A percentile compares a stretch with the other conserved stretches of the same genome.
phyloP scores from a whole-genome alignment of 2,888 invertebrate genomes.

The Ormyrus pomaceus region DNA sequence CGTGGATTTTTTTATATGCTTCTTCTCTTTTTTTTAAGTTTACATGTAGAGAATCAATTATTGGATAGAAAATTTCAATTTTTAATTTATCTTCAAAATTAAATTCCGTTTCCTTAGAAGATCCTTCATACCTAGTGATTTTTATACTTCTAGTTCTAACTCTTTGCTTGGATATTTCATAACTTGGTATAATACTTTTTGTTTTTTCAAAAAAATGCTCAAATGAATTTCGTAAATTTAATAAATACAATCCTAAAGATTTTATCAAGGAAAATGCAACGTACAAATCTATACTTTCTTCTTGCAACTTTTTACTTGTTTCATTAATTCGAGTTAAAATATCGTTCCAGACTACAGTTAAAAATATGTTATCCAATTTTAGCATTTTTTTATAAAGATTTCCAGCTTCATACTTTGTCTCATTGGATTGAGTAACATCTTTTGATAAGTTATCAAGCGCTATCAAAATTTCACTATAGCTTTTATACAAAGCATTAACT shows the following conservation, averaged over 20 bases:
- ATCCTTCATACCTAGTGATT: background rate
- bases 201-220: conserved; percentile 1
- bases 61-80: background rate
- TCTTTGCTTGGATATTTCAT: conserved; percentile 1
- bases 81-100: background rate
- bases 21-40: background rate
- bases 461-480: background rate
- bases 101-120: background rate
- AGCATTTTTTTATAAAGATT: no score
- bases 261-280: background rate
- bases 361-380: conserved; percentile 2
- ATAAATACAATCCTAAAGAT: background rate
- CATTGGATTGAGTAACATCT: background rate
- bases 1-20: background rate
- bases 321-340: background rate
- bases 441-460: background rate
- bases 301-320: background rate
- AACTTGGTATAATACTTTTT: background rate
- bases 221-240: background rate
- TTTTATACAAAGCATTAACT: no score
- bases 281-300: background rate
- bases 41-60: background rate
- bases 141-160: background rate
- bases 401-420: no score
- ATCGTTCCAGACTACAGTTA: conserved; percentile 12